A percentile compares a stretch with the other conserved stretches of the same genome.
These are phyloP conservation scores for Phainopepla nitens DNA, from an alignment of 2,113 vertebrate species.

Conservation along the genomic window DNA sequence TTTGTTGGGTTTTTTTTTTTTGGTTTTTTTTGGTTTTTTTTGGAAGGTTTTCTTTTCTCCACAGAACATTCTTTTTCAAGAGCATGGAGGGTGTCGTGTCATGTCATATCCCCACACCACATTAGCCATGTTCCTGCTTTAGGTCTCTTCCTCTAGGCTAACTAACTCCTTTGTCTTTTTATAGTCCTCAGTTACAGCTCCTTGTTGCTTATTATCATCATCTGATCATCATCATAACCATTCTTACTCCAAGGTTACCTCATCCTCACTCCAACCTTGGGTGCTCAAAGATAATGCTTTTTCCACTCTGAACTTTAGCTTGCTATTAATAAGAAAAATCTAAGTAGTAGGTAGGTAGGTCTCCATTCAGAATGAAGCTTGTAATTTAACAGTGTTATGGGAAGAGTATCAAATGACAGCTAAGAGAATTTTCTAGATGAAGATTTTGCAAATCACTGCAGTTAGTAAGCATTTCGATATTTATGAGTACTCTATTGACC, in stretches of 20 bases:
- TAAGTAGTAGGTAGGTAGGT: neutral
- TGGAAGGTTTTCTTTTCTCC: neutral
- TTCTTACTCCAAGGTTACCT: neutral
- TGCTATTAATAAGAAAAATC: neutral
- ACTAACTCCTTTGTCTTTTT: neutral
- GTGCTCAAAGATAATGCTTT: neutral
- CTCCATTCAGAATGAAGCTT: neutral
- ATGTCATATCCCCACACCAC: fast-evolving
- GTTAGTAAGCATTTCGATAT: neutral
- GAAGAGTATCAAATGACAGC: neutral
- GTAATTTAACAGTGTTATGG: neutral
- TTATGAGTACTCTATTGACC: neutral
- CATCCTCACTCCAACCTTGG: neutral
- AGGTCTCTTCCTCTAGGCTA: neutral
- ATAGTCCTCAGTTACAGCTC: neutral
- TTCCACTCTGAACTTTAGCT: neutral
- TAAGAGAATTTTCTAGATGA: neutral
- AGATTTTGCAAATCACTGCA: neutral
- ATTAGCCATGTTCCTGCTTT: neutral
- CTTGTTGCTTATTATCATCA: neutral
- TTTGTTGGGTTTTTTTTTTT: neutral
- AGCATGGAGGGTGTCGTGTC: fast-evolving
- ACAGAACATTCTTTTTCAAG: neutral
- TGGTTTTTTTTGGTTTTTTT: neutral
- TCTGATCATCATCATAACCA: neutral